A percentile compares a stretch with the other conserved stretches of the same genome.
These are phyloP conservation scores for Scrobipalpa costella DNA, from an alignment of 2,888 invertebrate species.

Conservation along the genomic window DNA sequence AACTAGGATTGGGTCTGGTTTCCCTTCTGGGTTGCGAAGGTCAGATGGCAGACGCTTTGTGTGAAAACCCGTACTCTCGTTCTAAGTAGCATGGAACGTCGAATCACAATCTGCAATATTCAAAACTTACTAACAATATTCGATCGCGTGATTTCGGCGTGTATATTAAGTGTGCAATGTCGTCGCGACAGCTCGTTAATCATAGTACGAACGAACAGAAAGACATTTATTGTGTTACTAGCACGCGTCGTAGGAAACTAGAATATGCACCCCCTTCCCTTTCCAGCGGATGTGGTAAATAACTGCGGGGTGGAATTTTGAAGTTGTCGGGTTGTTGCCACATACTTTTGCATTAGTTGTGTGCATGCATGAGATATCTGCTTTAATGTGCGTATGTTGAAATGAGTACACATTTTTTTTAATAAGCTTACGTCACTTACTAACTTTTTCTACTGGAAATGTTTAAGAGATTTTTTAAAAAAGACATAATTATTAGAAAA, in stretches of 20 bases:
- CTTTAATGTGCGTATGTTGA: too few relatives aligned
- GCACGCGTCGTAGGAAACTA: constrained; percentile 23
- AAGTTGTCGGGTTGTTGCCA: constrained; percentile 2
- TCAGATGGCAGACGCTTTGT: too few relatives aligned
- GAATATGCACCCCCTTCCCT: not conserved
- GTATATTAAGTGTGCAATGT: constrained; percentile 36
- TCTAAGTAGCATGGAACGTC: too few relatives aligned
- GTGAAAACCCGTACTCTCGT: too few relatives aligned
- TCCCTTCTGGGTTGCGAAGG: too few relatives aligned
- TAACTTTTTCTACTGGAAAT: too few relatives aligned
- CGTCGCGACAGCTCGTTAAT: constrained; percentile 35
- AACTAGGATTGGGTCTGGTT: too few relatives aligned
- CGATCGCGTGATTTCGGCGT: constrained; percentile 39
- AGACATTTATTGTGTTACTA: constrained; percentile 27
- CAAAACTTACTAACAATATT: constrained; percentile 8
- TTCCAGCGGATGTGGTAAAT: constrained; percentile 5
- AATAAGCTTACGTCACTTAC: too few relatives aligned
- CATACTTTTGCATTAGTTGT: not conserved
- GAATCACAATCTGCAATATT: not conserved
- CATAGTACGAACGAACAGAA: constrained; percentile 26
- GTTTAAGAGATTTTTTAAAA: too few relatives aligned
- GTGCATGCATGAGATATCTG: not conserved
- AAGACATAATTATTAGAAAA: too few relatives aligned
- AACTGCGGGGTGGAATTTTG: not conserved
- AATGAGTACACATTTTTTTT: too few relatives aligned